Percentiles rank a stretch among this genome's conserved stretches.
phyloP scores from a whole-genome alignment of 2,797 vertebrate species.

The Crocodylus rhombifer region DNA sequence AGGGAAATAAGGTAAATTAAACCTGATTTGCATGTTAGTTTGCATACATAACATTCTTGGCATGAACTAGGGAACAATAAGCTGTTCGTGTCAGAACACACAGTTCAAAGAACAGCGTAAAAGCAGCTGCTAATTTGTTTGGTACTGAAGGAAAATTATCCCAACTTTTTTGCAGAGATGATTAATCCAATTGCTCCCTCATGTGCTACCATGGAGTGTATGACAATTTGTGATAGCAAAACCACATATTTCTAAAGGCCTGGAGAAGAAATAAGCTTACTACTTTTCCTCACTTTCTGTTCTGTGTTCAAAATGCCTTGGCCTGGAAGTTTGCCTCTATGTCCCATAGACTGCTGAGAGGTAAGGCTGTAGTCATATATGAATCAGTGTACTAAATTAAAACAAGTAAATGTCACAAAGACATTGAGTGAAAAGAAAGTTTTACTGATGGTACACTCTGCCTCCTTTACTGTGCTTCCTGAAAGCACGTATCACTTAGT shows the following conservation, averaged over 20 bases:
- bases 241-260: background rate
- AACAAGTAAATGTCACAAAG: background rate
- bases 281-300: background rate
- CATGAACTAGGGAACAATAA: constrained; percentile 48
- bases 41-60: constrained; percentile 69
- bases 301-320: background rate
- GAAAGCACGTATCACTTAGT: background rate
- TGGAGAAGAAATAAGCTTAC: background rate
- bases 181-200: background rate
- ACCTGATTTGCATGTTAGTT: constrained; percentile 71
- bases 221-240: background rate
- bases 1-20: constrained; percentile 47
- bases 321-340: background rate
- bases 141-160: background rate
- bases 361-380: background rate
- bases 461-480: background rate
- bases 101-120: constrained; percentile 33
- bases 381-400: background rate
- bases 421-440: background rate
- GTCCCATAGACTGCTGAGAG: background rate
- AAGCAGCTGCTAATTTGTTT: constrained; percentile 10
- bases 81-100: constrained; percentile 37
- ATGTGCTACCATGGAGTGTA: background rate
- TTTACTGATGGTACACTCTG: background rate
- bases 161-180: background rate